Evolutionary conservation across 1,140 invertebrate species (phyloP), one percentile per base, ranked within the genome.

Genomic region (Kradibia gibbosae): DNA sequence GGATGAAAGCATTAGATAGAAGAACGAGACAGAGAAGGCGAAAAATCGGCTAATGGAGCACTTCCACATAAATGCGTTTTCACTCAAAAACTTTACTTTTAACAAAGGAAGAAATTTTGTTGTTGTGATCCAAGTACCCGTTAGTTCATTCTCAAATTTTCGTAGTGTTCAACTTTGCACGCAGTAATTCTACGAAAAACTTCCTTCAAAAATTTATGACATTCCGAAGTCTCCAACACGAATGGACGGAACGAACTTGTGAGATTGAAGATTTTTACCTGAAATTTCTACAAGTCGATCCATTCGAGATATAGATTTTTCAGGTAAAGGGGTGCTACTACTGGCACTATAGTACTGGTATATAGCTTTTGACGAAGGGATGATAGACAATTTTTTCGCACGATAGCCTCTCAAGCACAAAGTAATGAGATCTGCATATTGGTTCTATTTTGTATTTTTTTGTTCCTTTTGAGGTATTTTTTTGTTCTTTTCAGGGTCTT

Each of bases 191-290:
- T 62, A 65, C 78, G 83, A 80, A 81, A 77, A 67, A 65, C 55
- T 74, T 65, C 48, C 45, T 80, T 62, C 34, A 70, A 62, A 86
- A 84, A 88, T 87, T 84, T 85, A 83, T 82, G 83, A 81, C 85
- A 85, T 86, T 86, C 84, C 84, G 70, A 86, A 71, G 82, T 83
- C 80, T 39, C 76, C 82, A 39, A 71, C 77, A 78, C 86, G 86
- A 85, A 85, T 84, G 84, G 85, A 82, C 72, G 31, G 36, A 70
- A 25, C 11, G 7, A 55, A 57, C 22, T 42, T 17, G 13, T n/a
- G 57, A 73, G 36, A 25, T 60, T 42, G 11, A 57, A 72, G 22
- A 25, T 74, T 74, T 57, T 45, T 60, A 74, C 71, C 71, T 72
- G 57, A 80, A 31, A 50, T 70, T 74, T 81, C 17, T 50, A 57